Evolutionary conservation across 2,797 vertebrate genomes (phyloP), one percentile per base, ranked within the genome.

Genomic region (Thunnus albacares): DNA sequence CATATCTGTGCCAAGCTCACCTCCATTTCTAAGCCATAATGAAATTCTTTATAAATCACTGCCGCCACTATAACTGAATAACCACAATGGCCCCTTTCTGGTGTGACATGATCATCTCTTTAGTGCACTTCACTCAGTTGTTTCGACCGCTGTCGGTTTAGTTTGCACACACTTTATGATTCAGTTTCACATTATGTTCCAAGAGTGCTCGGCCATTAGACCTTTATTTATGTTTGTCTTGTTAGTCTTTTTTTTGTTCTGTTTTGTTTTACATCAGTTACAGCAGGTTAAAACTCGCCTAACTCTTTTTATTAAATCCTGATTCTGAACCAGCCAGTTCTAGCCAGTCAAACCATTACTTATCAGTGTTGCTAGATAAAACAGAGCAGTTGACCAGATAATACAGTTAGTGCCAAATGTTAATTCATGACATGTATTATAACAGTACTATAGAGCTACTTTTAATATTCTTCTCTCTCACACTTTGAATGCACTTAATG

Each of bases 321-420:
- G 47, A 18, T 18, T 49, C 45, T 75, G 65, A 62, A 66, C 43
- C 30, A 55, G 49, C 35, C 58, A 56, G n/a, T 63, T 73, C 43
- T 30, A 51, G 49, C 28, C 53, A 82, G 22, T 75, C 28, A 70
- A 73, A 76, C 22, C n/a, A 30, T 45, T 55, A 58, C 74, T 78
- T 81, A 58, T 26, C 57, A 18, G 61, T 81, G 73, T 82, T 81
- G 62, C 38, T 20, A 51, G 71, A 38, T 65, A 65, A 28, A 71
- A 68, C 63, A 35, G 57, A 72, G 28, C 14, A 49, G 43, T 60
- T 75, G 51, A 70, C 12, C 41, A 43, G 41, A 43, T 43, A 43
- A 86, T 56, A 71, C 38, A 80, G 80, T 67, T 60, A 18, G 87
- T 94, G 92, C 93, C 94, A 95, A 94, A 93, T 70, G 14, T 82